These are phyloP conservation scores for Hirundo rustica DNA, from an alignment of 2,797 vertebrate species.

Conservation along the genomic window DNA sequence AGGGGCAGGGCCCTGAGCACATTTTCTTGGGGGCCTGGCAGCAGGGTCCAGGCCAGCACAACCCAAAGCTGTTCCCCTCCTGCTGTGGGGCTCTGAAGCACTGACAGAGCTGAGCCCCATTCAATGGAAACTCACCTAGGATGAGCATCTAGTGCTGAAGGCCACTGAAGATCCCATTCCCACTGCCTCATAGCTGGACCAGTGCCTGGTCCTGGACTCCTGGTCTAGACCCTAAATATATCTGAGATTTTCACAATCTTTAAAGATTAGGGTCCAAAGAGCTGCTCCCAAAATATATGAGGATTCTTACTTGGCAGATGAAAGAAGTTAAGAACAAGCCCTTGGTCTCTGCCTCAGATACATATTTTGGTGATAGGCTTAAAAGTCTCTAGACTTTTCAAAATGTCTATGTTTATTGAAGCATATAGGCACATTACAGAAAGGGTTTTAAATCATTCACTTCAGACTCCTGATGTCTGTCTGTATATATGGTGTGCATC, in stretches of 20 bases:
- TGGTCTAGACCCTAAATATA: background rate
- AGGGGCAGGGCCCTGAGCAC: background rate
- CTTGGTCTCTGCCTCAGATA: background rate
- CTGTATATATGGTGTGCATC: background rate
- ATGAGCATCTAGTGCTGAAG: accelerated
- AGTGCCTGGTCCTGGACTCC: background rate
- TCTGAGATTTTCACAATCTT: background rate
- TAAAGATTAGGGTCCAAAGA: background rate
- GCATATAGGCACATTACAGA: background rate
- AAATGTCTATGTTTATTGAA: background rate
- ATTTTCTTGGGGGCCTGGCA: background rate
- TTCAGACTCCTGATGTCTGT: background rate
- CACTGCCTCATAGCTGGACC: background rate
- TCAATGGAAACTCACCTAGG: accelerated
- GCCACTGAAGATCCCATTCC: background rate
- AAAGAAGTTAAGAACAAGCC: background rate
- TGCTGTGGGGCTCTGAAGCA: accelerated
- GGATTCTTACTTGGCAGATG: background rate
- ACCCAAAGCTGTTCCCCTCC: background rate
- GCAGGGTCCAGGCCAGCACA: background rate
- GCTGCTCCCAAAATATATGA: background rate
- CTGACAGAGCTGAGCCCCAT: too few relatives aligned
- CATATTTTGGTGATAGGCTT: background rate
- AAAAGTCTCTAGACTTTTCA: background rate
- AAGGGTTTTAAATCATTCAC: background rate